Percentiles rank a stretch among this genome's conserved stretches.
Conservation (phyloP, 2,888 invertebrate genomes). For the Drosophila hamatofila region DNA sequence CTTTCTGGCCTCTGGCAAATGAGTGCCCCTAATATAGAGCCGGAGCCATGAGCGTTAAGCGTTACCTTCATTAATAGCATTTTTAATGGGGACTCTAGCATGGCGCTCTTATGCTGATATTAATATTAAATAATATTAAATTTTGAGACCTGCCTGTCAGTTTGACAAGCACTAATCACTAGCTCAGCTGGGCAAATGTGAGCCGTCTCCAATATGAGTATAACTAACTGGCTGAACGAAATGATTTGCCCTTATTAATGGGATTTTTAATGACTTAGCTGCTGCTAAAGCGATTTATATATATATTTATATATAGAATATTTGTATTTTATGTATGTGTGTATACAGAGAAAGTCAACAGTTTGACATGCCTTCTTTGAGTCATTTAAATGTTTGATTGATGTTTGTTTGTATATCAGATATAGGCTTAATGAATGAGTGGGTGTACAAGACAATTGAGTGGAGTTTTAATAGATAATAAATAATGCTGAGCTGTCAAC, state of each 20-base stretch:
- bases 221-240: neutral
- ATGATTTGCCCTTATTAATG: neutral
- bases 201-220: neutral
- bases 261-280: slow-evolving; percentile 3
- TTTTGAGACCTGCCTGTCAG: slow-evolving; percentile 14
- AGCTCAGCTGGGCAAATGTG: neutral
- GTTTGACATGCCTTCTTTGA: neutral
- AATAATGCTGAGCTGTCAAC: neutral
- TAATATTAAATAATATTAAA: slow-evolving; percentile 33
- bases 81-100: slow-evolving; percentile 26
- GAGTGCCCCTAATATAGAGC: slow-evolving; percentile 28
- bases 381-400: neutral
- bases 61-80: slow-evolving; percentile 40
- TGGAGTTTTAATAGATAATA: neutral
- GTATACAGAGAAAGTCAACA: neutral
- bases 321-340: neutral
- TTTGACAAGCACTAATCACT: slow-evolving; percentile 18
- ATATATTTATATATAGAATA: neutral
- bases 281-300: neutral
- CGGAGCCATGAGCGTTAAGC: slow-evolving; percentile 13
- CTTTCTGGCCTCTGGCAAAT: slow-evolving; percentile 16
- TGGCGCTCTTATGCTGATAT: slow-evolving; percentile 12
- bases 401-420: neutral
- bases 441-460: neutral
- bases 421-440: neutral